phyloP scores from a whole-genome alignment of 2,888 invertebrate species.

The Ferdinandea cuprea region DNA sequence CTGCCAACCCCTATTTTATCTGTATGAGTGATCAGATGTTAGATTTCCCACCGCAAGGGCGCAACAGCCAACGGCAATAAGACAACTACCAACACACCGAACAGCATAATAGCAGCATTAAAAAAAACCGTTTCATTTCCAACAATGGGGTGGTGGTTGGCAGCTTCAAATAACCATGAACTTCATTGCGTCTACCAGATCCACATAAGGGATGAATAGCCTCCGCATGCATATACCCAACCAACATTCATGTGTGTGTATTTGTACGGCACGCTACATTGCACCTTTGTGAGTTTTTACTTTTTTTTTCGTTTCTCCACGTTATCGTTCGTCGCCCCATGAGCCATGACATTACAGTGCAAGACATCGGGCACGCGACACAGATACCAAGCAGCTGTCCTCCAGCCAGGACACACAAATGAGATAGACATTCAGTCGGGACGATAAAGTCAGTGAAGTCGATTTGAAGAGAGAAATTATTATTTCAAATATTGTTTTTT shows the following conservation, averaged over 20 bases:
- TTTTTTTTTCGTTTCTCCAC: conserved; percentile 84
- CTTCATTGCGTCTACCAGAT: conserved; percentile 50
- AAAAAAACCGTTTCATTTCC: conserved; percentile 59
- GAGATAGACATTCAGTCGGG: conserved; percentile 60
- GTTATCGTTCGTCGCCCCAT: conserved; percentile 81
- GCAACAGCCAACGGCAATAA: conserved; percentile 44
- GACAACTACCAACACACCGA: conserved; percentile 55
- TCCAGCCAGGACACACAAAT: conserved; percentile 84
- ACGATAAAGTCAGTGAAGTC: conserved; percentile 50
- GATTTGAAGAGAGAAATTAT: too few species aligned
- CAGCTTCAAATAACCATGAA: conserved; percentile 66
- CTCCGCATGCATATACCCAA: conserved; percentile 73
- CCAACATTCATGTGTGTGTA: conserved; percentile 33
- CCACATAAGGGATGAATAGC: conserved; percentile 82
- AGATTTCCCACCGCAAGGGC: conserved; percentile 80
- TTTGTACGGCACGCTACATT: conserved; percentile 79
- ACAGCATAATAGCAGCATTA: conserved; percentile 41
- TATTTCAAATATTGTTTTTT: conserved; percentile 25
- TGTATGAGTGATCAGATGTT: conserved; percentile 81
- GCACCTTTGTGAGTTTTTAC: conserved; percentile 83
- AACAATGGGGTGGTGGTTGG: conserved; percentile 75
- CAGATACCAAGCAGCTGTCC: conserved; percentile 87
- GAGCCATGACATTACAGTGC: conserved; percentile 84
- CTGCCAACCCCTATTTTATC: conserved; percentile 46
- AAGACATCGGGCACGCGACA: conserved; percentile 86